Evolutionary conservation across 2,797 vertebrate species (phyloP), one percentile per base, ranked within the genome.

Genomic region (Poecilia velifera): DNA sequence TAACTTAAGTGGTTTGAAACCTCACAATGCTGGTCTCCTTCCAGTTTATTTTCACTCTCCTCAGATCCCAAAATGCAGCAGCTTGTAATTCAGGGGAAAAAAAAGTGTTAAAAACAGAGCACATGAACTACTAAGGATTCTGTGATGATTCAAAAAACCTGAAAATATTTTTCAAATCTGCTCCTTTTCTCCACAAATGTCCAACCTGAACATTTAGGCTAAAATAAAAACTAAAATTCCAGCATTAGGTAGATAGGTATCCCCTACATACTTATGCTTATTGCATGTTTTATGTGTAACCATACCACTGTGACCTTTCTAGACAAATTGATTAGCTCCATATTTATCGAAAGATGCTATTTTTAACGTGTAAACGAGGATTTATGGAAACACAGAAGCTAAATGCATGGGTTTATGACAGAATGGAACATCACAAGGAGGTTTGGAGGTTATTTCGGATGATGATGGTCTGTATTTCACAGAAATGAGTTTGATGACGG

Each of bases 401-500:
- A 36, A 64, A 45, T 47, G 43, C 43, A 25, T 36, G 3, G 6
- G 0, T 66, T 46, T 28, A 66, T 49, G 20, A 68, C 45, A 1
- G 7, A 36, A 36, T 25, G 28, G 43, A 64, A 31, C 43, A 49
- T 76, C 25, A 31, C 59, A 41, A 45, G 45, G 45, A 49, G 55
- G 31, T 66, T 39, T 68, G 31, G 31, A 66, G 75, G 18, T 76
- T 22, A n/a, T 76, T 68, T 66, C 46, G 10, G 7, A 62, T 62
- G 7, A n/a, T 34, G 18, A 64, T 25, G 74, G 57, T 64, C 10
- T 76, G 57, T 47, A 25, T 76, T 76, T 64, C 31, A 70, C n/a
- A 66, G 12, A 77, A 77, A 39, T 22, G 10, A 53, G 64, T 53
- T 70, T 51, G 70, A 70, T 70, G 34, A 77, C 28, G 7, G 39